A percentile compares a stretch with the other conserved stretches of the same genome.
phyloP scores from a whole-genome alignment of 1,140 invertebrate species.

The Paralvinella palmiformis region DNA sequence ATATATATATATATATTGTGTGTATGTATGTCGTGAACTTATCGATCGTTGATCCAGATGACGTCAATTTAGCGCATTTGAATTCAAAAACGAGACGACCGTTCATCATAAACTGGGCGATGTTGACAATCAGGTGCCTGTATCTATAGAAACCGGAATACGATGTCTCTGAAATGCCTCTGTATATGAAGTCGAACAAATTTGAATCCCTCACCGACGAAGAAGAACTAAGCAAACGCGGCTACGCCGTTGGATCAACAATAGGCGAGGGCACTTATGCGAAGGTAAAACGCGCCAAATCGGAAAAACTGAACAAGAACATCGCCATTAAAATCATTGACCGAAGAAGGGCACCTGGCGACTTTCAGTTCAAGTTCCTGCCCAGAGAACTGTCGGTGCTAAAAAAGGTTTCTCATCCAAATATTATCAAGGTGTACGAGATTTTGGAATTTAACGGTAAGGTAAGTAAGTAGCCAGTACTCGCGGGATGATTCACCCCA shows the following conservation, averaged over 20 bases:
- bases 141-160: no score
- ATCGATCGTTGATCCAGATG: no score
- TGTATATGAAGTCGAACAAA: no score
- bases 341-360: slow-evolving; percentile 62
- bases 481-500: background rate
- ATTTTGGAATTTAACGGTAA: slow-evolving; percentile 38
- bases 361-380: slow-evolving; percentile 83
- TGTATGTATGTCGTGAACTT: no score
- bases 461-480: background rate
- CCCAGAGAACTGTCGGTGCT: slow-evolving; percentile 83
- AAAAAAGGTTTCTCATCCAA: slow-evolving; percentile 75
- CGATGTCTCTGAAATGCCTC: no score
- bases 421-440: slow-evolving; percentile 67
- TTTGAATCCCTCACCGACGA: no score
- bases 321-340: slow-evolving; percentile 88
- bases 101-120: no score
- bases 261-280: slow-evolving; percentile 45
- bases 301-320: slow-evolving; percentile 29
- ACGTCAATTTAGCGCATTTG: no score
- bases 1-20: no score
- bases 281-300: slow-evolving; percentile 45
- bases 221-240: slow-evolving; percentile 17
- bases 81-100: no score
- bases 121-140: no score
- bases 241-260: slow-evolving; percentile 21